Base-by-base conservation (phyloP, 2,797 vertebrate species). In the Premnoplex brunnescens region DNA sequence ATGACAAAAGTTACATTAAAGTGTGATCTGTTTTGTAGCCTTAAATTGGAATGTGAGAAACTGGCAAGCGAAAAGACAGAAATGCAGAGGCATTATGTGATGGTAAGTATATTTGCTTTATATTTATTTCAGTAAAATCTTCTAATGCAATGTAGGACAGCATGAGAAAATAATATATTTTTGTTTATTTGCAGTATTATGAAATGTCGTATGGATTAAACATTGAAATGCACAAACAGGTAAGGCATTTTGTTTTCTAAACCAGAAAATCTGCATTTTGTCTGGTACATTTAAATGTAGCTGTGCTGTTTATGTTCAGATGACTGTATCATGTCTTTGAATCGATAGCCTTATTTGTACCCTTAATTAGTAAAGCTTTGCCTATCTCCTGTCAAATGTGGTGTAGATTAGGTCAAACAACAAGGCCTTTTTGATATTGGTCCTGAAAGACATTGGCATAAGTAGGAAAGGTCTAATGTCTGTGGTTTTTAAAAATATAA, bases 121-220 rank as follows among this genome's bases (percentile, higher is more conserved):
- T 59, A 20, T 72, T 51, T 94, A 37, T 81, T 95, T 90, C 49
- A 72, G n/a, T 54, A 27, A 83, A 23, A 44, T 32, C 7, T 86
- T 24, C 36, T 73, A 73, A 23, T 37, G 21, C 5, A 37, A 6
- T 22, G 17, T 56, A 36, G 46, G 3, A 44, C 48, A 58, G 10
- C 14, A 14, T 88, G 72, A 79, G 34, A 90, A 88, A 74, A 82
- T 95, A 87, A 97, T 59, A 4, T 96, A 14, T 92, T 86, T 89
- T 96, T 72, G 64, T 96, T 90, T 97, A 41, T 95, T 98, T 95
- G 44, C 98, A 99, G 99, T 99, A 99, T 97, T 99, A 99, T 86
- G 99, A 99, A 98, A 99, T 99, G 99, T 99, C 99, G 2, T 99
- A 99, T 69, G 99, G 99, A 97, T 98, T 99, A 98, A 99, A 99